Base-by-base conservation (phyloP, 2,797 vertebrate species). In the Characodon lateralis region DNA sequence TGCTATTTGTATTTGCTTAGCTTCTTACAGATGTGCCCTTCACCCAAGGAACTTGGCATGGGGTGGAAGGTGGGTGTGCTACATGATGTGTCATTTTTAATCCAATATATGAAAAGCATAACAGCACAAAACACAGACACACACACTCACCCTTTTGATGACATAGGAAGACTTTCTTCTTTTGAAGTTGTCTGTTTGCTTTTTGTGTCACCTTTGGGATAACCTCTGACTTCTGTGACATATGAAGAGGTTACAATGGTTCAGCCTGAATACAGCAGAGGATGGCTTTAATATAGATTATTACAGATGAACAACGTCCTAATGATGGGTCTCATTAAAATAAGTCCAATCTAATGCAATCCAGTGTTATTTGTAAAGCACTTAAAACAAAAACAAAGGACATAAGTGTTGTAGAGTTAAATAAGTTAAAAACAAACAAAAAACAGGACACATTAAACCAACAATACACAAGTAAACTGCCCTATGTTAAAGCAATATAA, bases 101-200 rank as follows among this genome's bases (percentile, higher is more conserved):
- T 76, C 59, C 18, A 76, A 78, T 77, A 78, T 80, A 50, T 80
- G 75, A 80, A 68, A 22, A 73, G 58, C 43, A 81, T 63, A 83
- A 81, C 72, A 77, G 46, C 58, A 83, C 73, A 70, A 71, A 69
- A 72, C 55, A 72, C 65, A 31, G 31, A 26, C n/a, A 55, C 55
- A 26, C 13, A 75, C 68, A 55, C 77, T 59, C 61, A 22, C 68
- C 70, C 66, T 83, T 31, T 31, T 80, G 84, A 80, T 84, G 82
- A 85, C 83, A 81, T 69, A 53, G 55, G 56, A 75, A 69, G 74
- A 78, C 41, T 18, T 69, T 51, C 31, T 65, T 51, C 77, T 83
- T 92, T 89, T 90, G 88, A 92, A 92, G 86, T 89, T 83, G 31
- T 78, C 39, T 8, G 39, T 90, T 89, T 91, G 81, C 79, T 88